These are phyloP conservation scores for Donacobius atricapilla DNA, from an alignment of 2,113 vertebrate species.

Conservation along the genomic window DNA sequence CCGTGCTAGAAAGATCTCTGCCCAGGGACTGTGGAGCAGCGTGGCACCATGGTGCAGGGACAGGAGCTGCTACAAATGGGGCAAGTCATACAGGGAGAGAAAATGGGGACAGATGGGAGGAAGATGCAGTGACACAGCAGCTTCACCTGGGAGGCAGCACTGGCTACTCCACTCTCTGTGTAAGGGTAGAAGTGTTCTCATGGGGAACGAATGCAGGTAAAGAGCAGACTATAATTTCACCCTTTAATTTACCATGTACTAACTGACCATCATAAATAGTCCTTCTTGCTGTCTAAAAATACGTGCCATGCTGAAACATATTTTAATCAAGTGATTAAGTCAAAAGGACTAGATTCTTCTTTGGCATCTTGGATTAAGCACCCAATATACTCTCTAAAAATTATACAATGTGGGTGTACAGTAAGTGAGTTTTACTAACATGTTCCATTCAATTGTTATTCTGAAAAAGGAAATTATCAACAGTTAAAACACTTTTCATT, in stretches of 20 bases:
- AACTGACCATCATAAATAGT: not conserved
- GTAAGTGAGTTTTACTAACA: conserved; percentile 17
- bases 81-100: accelerated
- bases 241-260: not conserved
- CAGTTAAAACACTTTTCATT: not conserved
- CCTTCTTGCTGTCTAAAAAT: not conserved
- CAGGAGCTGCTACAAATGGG: accelerated
- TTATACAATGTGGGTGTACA: not conserved
- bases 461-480: conserved; percentile 16
- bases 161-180: not conserved
- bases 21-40: not conserved
- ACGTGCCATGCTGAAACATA: not conserved
- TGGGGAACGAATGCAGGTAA: not conserved
- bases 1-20: accelerated
- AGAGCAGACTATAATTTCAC: not conserved
- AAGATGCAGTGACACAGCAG: not conserved
- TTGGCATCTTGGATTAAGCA: not conserved
- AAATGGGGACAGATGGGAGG: not conserved
- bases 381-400: not conserved
- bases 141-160: not conserved
- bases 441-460: conserved; percentile 23
- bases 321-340: not conserved
- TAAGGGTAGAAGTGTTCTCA: not conserved
- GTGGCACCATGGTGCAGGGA: accelerated
- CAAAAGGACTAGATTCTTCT: not conserved